Evolutionary conservation across 2,113 vertebrate genomes (phyloP), one percentile per base, ranked within the genome.

Genomic region (Equus quagga): DNA sequence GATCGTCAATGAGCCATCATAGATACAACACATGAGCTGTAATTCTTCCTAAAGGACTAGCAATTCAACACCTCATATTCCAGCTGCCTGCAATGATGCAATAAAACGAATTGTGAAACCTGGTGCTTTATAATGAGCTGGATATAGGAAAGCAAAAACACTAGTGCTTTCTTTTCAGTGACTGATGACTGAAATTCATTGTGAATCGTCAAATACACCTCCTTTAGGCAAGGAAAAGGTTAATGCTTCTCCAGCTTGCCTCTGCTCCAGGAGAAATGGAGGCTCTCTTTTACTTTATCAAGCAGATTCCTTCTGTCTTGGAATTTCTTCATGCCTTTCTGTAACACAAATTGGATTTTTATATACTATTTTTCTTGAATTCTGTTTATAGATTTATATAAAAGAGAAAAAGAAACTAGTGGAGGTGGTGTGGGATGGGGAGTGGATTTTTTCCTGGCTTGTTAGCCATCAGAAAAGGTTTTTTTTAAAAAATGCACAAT

Each of bases 401-500:
- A 4, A 70, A 31, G 81, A 41, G 24, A 96, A 87, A 93, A 72
- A 93, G 64, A 85, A 91, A 69, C 72, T 58, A 93, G 69, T 86
- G 18, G 56, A 33, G 31, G 31, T 82, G 5, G 15, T 78, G 0
- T 88, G 62, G 1, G 28, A 18, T 51, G 12, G 11, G 36, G 3
- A 28, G 62, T 82, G 33, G 10, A 60, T 36, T 94, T 82, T 94
- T 96, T 92, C 15, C 18, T 46, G 31, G 62, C 3, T 93, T 93
- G 93, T 97, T 96, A 96, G 69, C 26, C 89, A 91, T 76, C 70
- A 65, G 69, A 65, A 97, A 97, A 94, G 5, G 65, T 26, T 92
- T 84, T 41, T 65, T 96, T 89, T 17, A 4, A 95, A 95, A 4
- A 95, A 95, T 95, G 88, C 90, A 92, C 92, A 95, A 97, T 91